Evolutionary conservation across 2,113 vertebrate species (phyloP).

Genomic region (Seriola dumerili): DNA sequence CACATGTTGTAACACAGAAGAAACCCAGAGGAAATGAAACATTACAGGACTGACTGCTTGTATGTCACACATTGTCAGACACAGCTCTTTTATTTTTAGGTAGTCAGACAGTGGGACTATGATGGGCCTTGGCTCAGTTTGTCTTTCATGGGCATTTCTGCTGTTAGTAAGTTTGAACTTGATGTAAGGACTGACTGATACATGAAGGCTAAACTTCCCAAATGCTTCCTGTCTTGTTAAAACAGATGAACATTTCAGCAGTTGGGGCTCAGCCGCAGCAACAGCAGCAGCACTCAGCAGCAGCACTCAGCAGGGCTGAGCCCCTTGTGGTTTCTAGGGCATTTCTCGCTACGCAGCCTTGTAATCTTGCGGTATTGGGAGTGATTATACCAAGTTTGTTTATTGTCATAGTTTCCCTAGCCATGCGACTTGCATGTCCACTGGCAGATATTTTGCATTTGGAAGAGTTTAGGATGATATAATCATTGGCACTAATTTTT

Average conservation of each 20-base stretch:
- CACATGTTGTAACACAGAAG: slow-evolving; percentile 47
- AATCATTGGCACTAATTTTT: slow-evolving; percentile 54
- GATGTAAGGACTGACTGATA: slow-evolving; percentile 12
- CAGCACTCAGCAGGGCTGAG: slow-evolving; percentile 53
- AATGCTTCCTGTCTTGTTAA: slow-evolving; percentile 28
- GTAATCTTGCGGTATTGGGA: slow-evolving; percentile 75
- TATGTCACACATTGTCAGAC: slow-evolving; percentile 21
- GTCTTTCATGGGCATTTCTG: background rate
- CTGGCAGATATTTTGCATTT: slow-evolving; percentile 61
- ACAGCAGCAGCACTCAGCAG: slow-evolving; percentile 52
- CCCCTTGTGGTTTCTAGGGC: slow-evolving; percentile 72
- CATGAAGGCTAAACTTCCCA: slow-evolving; percentile 15
- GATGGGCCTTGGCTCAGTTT: background rate
- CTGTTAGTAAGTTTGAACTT: background rate
- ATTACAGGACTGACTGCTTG: slow-evolving; percentile 7
- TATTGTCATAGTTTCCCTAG: slow-evolving; percentile 72
- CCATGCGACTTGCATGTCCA: slow-evolving; percentile 57
- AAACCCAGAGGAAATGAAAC: slow-evolving; percentile 41
- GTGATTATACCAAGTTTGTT: slow-evolving; percentile 76
- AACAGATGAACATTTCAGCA: slow-evolving; percentile 54
- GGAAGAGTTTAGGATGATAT: slow-evolving; percentile 51
- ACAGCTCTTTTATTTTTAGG: slow-evolving; percentile 12
- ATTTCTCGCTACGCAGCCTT: slow-evolving; percentile 70
- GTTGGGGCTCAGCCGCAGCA: slow-evolving; percentile 43
- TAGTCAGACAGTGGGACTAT: background rate